These are phyloP conservation scores for Silvanus unidentatus DNA, from an alignment of 2,888 invertebrate genomes.

Conservation along the genomic window DNA sequence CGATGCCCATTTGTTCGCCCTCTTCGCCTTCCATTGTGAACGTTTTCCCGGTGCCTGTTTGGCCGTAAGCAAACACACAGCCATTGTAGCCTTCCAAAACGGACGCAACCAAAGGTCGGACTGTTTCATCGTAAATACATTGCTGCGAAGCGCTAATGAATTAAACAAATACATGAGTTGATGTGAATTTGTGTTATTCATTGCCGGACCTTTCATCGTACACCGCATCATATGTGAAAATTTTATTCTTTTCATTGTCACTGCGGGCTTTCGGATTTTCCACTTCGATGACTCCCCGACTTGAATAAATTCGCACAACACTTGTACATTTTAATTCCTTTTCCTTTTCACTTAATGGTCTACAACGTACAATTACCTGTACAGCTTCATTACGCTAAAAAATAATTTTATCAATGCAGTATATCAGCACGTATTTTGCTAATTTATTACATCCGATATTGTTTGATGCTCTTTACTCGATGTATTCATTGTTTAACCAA, in stretches of 20 bases:
- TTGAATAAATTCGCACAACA: conserved; percentile 78
- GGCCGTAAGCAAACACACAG: conserved; percentile 98
- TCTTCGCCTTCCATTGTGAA: conserved; percentile 70
- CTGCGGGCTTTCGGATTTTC: conserved; percentile 71
- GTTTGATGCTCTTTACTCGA: neutral
- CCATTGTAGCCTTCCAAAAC: conserved; percentile 98
- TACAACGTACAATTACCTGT: conserved; percentile 94
- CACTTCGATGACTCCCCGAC: conserved; percentile 86
- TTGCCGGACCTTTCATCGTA: conserved; percentile 81
- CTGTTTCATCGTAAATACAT: conserved; percentile 93
- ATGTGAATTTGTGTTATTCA: neutral
- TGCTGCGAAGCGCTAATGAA: conserved; percentile 72
- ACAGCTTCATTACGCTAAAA: conserved; percentile 69
- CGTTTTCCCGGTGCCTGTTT: conserved; percentile 92
- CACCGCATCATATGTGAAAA: conserved; percentile 96
- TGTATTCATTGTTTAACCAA: neutral
- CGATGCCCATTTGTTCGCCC: conserved; percentile 44
- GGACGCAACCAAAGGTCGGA: conserved; percentile 88
- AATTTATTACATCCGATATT: no score
- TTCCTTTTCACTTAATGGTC: conserved; percentile 90
- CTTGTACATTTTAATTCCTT: conserved; percentile 64
- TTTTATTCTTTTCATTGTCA: conserved; percentile 71
- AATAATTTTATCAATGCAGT: neutral
- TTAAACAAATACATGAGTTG: neutral
- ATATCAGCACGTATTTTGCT: no score